These are phyloP conservation scores for Syngnathus scovelli DNA, from an alignment of 2,113 vertebrate genomes.

Conservation along the genomic window DNA sequence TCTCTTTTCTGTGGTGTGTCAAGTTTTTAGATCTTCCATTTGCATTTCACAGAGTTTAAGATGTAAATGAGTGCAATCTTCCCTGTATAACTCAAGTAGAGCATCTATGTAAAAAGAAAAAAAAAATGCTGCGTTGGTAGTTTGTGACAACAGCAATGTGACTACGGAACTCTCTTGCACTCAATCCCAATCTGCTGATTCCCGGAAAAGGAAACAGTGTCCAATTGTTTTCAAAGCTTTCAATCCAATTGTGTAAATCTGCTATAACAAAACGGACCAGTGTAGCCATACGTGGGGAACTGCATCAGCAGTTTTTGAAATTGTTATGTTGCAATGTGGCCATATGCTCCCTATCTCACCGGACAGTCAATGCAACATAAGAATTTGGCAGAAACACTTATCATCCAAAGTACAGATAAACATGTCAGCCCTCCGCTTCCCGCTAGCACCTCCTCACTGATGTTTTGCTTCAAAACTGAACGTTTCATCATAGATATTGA, in stretches of 20 bases:
- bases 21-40: not conserved
- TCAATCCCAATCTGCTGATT: conserved; percentile 25
- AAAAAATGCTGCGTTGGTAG: not conserved
- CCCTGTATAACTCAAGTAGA: not conserved
- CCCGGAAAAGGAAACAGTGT: conserved; percentile 35
- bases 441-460: not conserved
- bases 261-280: conserved; percentile 17
- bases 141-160: conserved; percentile 7
- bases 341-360: conserved; percentile 53
- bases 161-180: conserved; percentile 30
- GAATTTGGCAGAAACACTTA: conserved; percentile 37
- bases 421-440: conserved; percentile 13
- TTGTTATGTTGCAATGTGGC: conserved; percentile 41
- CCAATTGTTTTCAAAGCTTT: conserved; percentile 43
- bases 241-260: conserved; percentile 24
- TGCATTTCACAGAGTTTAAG: not conserved
- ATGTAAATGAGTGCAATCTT: not conserved
- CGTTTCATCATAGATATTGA: conserved; percentile 6
- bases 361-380: conserved; percentile 22
- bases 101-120: not conserved
- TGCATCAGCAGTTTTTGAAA: conserved; percentile 25
- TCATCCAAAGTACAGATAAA: conserved; percentile 44
- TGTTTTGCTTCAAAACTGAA: conserved; percentile 38
- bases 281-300: conserved; percentile 16
- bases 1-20: not conserved